Evolutionary conservation across 2,888 invertebrate species (phyloP), one percentile per base, ranked within the genome.

Genomic region (Caenorhabditis virilis): DNA sequence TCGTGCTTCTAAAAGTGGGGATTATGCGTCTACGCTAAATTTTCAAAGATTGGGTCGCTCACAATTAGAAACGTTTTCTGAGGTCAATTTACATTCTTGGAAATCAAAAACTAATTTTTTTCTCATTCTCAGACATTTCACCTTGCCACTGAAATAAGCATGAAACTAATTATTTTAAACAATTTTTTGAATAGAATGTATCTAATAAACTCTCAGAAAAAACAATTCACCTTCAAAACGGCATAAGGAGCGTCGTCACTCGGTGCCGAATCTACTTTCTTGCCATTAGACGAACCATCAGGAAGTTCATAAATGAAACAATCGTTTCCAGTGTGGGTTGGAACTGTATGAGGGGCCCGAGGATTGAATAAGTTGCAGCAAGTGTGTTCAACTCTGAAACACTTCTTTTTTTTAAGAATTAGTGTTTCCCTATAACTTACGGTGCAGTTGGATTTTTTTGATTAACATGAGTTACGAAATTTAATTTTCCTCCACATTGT

Each of bases 221-320:
- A 30, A 9, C 13, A 30, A 30, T 13, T 30, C 6, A 62, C 61
- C 49, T 63, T 63, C 18, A 65, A 23, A 2, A 66, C 63, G 1
- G 68, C 68, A 18, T 63, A 68, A 16, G 63, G 68, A 18, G 62
- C 58, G 43, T 58, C 60, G 38, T 64, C 59, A 0, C 59, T 47
- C 6, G 62, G 64, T 11, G 64, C 51, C 11, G 64, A 52, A n/a
- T 65, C 64, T 2, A 59, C 59, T 26, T 59, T 65, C 35, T 65
- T 68, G 23, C 63, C 59, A 41, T 60, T 62, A 0, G 63, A 47
- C 2, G 72, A 64, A 1, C 79, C 79, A 53, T 80, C 80, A 18
- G 80, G 80, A 43, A 82, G 61, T 49, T 82, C 80, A 48, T 82
- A 82, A 30, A 82, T 78, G 61, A 82, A 82, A 45, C 82, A 82